These are phyloP conservation scores for Drosophila lutescens DNA, from an alignment of 2,888 invertebrate genomes.

Conservation along the genomic window DNA sequence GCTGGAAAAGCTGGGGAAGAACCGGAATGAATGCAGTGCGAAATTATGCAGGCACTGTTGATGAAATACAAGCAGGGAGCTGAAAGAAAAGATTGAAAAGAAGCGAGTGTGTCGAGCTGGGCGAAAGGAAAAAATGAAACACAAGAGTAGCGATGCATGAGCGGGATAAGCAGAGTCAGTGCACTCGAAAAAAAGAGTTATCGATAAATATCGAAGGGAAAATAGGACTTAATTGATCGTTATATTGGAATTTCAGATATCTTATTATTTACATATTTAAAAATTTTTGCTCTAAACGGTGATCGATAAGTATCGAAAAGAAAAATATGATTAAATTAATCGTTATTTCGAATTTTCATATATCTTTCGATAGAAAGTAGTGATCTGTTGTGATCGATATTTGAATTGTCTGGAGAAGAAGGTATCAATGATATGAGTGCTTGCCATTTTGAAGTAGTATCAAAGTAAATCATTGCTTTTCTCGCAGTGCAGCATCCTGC, in stretches of 20 bases:
- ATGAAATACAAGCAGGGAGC: slow-evolving; percentile 62
- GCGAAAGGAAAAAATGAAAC: slow-evolving; percentile 5
- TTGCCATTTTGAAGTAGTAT: neutral
- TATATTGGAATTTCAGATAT: too few relatives aligned
- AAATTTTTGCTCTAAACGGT: too few relatives aligned
- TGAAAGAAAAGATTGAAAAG: slow-evolving; percentile 41
- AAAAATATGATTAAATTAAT: too few relatives aligned
- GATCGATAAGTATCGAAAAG: too few relatives aligned
- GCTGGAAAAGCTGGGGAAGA: neutral
- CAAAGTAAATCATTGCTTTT: neutral
- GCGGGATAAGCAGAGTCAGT: slow-evolving; percentile 28
- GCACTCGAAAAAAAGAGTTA: slow-evolving; percentile 1
- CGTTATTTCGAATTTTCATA: too few relatives aligned
- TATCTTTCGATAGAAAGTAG: too few relatives aligned
- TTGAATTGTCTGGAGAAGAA: too few relatives aligned
- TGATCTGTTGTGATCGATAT: too few relatives aligned
- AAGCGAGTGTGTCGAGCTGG: slow-evolving; percentile 9
- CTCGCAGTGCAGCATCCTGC: neutral
- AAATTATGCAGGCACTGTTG: slow-evolving; percentile 76
- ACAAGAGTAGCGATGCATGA: slow-evolving; percentile 35
- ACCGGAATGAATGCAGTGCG: slow-evolving; percentile 57
- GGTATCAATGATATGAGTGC: too few relatives aligned
- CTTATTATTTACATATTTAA: too few relatives aligned
- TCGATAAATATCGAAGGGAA: too few relatives aligned
- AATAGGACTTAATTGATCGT: too few relatives aligned